phyloP scores from a whole-genome alignment of 92 coral and sea anemone species.

The Actinernus sp. region DNA sequence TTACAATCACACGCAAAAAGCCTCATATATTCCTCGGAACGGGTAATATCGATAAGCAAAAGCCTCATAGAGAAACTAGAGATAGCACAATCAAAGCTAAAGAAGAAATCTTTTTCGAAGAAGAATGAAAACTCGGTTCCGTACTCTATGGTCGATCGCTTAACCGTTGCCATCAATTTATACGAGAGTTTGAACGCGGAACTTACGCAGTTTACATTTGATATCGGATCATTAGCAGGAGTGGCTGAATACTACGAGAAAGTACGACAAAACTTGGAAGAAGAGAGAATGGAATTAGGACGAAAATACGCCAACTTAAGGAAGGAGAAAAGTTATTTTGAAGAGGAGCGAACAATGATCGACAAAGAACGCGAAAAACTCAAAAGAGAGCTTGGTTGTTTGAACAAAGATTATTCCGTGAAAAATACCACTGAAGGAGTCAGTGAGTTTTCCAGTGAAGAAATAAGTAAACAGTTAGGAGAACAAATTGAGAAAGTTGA shows the following conservation, averaged over 20 bases:
- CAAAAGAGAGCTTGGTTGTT: background rate
- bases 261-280: slow-evolving; percentile 13
- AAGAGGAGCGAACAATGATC: background rate
- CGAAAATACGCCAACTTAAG: background rate
- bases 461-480: slow-evolving; percentile 2
- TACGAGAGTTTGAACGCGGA: slow-evolving; percentile 40
- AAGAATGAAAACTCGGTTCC: background rate
- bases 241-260: slow-evolving; percentile 7
- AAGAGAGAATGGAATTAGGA: slow-evolving; percentile 27
- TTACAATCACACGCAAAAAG: background rate
- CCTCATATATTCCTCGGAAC: background rate
- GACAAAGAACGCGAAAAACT: background rate
- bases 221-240: slow-evolving; percentile 32
- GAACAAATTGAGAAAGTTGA: background rate
- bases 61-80: background rate
- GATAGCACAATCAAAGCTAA: background rate
- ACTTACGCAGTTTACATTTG: slow-evolving; percentile 56
- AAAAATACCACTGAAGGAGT: background rate
- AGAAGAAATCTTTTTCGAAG: background rate
- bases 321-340: slow-evolving; percentile 2
- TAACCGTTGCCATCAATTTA: background rate
- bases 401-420: background rate
- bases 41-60: background rate
- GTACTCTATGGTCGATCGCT: background rate
- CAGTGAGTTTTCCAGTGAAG: background rate